These are phyloP conservation scores for Conus betulinus DNA, from an alignment of 1,140 invertebrate genomes.

Conservation along the genomic window DNA sequence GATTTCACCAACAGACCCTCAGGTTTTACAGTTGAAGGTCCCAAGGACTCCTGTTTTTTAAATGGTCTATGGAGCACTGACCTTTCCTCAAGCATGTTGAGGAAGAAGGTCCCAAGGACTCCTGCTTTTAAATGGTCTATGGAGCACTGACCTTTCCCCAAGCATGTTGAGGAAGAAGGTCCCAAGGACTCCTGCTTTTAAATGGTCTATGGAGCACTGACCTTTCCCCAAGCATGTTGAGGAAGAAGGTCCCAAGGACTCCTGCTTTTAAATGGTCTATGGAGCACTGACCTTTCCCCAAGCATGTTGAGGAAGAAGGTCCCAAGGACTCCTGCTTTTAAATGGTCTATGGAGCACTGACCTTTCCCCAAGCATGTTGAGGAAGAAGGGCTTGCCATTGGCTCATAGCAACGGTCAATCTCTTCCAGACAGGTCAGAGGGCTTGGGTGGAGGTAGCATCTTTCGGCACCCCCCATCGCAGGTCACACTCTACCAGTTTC, in stretches of 20 bases:
- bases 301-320: conserved; percentile 72
- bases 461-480: conserved; percentile 74
- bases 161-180: conserved; percentile 72
- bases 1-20: too few species aligned
- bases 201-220: conserved; percentile 31
- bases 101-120: conserved; percentile 65
- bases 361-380: conserved; percentile 71
- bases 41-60: background rate
- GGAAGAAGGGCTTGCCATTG: conserved; percentile 70
- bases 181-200: background rate
- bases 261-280: background rate
- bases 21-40: too few species aligned
- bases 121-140: background rate
- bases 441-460: conserved; percentile 68
- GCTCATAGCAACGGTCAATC: conserved; percentile 68
- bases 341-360: conserved; percentile 31
- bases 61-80: conserved; percentile 31
- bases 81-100: conserved; percentile 71
- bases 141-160: conserved; percentile 66
- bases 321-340: background rate
- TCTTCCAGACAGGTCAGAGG: conserved; percentile 72
- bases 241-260: conserved; percentile 65
- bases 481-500: conserved; percentile 72
- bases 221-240: conserved; percentile 71
- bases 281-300: conserved; percentile 66